Base-by-base conservation (phyloP, 2,113 vertebrate species). In the Zeus faber region DNA sequence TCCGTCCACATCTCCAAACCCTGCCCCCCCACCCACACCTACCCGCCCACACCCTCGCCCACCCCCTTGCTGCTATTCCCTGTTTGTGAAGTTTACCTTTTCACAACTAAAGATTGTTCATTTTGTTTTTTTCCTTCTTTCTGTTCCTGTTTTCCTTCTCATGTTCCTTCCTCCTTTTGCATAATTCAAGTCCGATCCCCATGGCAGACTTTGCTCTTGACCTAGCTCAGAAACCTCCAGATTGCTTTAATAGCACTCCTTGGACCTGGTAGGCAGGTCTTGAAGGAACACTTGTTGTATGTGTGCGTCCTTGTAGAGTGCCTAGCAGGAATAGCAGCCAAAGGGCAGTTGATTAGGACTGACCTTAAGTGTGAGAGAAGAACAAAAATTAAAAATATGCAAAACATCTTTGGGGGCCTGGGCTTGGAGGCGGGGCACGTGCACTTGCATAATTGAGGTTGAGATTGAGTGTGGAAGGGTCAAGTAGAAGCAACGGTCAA, bases 401-500 rank as follows among this genome's bases (percentile, higher is more conserved):
- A 87, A 87, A 87, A 76, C 7, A 1, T 11, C 4, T 29, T 31
- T 2, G 29, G 29, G 29, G 11, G 33, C 4, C 10, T 10, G 11
- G 11, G 33, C 10, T 2, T 3, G 11, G 33, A 3, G 1, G 6
- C n/a, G 24, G n/a, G 13, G 60, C n/a, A 44, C 79, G 77, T 82
- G 84, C 18, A 35, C 77, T 69, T 70, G 88, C 89, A 92, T 96
- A 93, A 93, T 94, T 93, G 89, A 84, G 85, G 79, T 76, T 74
- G 67, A 69, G 49, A 41, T n/a, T n/a, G n/a, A 72, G 67, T 70
- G 77, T 55, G 75, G 68, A 14, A 61, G 79, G 83, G 83, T 85
- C 76, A 84, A 80, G 71, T 77, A 70, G 75, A 72, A 85, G 66
- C 62, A 82, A 84, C 76, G 79, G 77, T 79, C 81, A 80, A 65